Conservation (phyloP, 2,113 vertebrate species). For the Bujurquina vittata region DNA sequence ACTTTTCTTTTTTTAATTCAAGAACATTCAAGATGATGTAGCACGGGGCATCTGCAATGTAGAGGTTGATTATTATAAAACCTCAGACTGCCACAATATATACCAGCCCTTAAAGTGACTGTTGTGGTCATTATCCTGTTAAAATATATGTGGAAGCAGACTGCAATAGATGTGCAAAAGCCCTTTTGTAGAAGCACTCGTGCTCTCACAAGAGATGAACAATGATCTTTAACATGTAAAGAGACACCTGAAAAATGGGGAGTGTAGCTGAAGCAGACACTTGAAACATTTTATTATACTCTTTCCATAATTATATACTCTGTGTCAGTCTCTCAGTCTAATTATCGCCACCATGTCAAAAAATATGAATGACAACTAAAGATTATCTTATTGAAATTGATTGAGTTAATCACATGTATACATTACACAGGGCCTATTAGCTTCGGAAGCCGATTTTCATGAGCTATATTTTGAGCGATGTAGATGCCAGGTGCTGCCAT, state of each 20-base stretch:
- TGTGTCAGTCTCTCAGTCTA: not conserved
- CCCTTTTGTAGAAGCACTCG: not conserved
- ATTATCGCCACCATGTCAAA: not conserved
- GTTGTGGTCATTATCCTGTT: not conserved
- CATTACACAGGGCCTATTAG: slow-evolving; percentile 7
- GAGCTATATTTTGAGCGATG: not conserved
- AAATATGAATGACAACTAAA: not conserved
- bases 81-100: not conserved
- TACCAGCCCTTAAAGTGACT: not conserved
- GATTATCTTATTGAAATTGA: slow-evolving; percentile 2
- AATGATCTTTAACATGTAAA: not conserved
- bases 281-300: not conserved
- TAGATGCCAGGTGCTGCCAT: not conserved
- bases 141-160: not conserved
- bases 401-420: not conserved
- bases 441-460: not conserved
- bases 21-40: not conserved
- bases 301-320: not conserved
- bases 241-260: slow-evolving; percentile 13
- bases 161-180: not conserved
- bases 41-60: not conserved
- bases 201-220: slow-evolving; percentile 8
- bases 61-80: not conserved
- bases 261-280: not conserved
- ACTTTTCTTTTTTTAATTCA: not conserved